phyloP scores from a whole-genome alignment of 2,888 invertebrate genomes.

The Himalopsyche anomala region DNA sequence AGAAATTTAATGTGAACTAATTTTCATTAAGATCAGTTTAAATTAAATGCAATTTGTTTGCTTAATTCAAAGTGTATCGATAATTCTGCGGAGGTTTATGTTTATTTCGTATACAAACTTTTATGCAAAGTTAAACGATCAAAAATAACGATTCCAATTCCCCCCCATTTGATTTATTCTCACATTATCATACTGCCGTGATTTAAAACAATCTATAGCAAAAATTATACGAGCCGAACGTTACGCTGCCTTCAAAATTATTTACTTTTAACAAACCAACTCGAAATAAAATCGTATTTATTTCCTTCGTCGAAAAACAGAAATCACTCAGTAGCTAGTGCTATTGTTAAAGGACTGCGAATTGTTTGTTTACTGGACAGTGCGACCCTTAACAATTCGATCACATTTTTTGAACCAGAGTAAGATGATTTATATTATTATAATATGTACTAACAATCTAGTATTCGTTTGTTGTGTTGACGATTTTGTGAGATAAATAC shows the following conservation, averaged over 20 bases:
- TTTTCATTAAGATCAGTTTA: too few relatives aligned
- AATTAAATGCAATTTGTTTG: too few relatives aligned
- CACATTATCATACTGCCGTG: slow-evolving; percentile 10
- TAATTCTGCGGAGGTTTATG: background rate
- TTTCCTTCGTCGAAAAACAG: slow-evolving; percentile 15
- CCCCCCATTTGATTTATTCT: background rate
- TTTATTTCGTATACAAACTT: background rate
- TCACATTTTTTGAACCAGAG: background rate
- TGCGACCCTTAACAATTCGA: background rate
- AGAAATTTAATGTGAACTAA: too few relatives aligned
- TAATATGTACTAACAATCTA: too few relatives aligned
- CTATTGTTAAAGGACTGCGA: slow-evolving; percentile 27
- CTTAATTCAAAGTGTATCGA: background rate
- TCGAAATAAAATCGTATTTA: slow-evolving; percentile 26
- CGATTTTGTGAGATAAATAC: too few relatives aligned
- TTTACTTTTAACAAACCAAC: slow-evolving; percentile 31
- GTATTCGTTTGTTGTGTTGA: too few relatives aligned
- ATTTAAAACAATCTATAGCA: slow-evolving; percentile 16
- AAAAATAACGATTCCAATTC: background rate
- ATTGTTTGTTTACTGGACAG: background rate
- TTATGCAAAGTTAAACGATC: slow-evolving; percentile 18
- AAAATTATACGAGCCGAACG: background rate
- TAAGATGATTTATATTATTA: too few relatives aligned
- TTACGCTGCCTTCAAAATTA: background rate
- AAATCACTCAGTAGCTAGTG: slow-evolving; percentile 22